Percentiles rank a stretch among this genome's conserved stretches.
Evolutionary conservation across 2,888 invertebrate genomes (phyloP).

Genomic region (Caenorhabditis japonica): DNA sequence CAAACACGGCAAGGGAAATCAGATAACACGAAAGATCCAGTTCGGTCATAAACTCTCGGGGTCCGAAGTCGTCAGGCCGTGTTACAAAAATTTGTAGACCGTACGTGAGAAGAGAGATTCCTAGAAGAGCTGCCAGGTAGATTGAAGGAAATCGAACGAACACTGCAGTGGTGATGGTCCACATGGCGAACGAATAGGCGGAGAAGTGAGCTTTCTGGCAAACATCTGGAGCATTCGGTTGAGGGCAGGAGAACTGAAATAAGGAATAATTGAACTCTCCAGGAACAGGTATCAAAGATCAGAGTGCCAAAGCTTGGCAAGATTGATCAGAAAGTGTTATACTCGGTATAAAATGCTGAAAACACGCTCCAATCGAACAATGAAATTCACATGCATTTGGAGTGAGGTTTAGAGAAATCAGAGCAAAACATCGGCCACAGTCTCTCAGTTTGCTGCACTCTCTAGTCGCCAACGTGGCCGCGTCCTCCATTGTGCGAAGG

Average conservation of each 20-base stretch:
- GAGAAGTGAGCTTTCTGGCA: constrained; percentile 70
- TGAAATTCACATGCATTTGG: too few relatives aligned
- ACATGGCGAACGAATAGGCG: constrained; percentile 71
- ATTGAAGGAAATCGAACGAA: constrained; percentile 64
- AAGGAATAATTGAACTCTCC: neutral
- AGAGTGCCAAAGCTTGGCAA: too few relatives aligned
- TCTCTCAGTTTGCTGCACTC: too few relatives aligned
- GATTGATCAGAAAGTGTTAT: too few relatives aligned
- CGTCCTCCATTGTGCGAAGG: too few relatives aligned
- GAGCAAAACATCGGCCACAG: too few relatives aligned
- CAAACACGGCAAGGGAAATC: constrained; percentile 60
- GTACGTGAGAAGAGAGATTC: constrained; percentile 59
- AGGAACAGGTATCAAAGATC: too few relatives aligned
- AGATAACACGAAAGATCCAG: constrained; percentile 69
- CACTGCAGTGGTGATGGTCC: constrained; percentile 73
- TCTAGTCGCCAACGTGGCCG: too few relatives aligned
- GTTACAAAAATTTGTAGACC: constrained; percentile 71
- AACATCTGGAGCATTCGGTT: constrained; percentile 51
- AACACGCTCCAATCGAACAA: too few relatives aligned
- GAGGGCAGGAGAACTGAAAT: constrained; percentile 70
- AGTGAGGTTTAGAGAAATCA: too few relatives aligned
- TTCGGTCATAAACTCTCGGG: constrained; percentile 65
- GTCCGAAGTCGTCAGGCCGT: constrained; percentile 62
- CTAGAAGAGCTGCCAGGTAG: constrained; percentile 49
- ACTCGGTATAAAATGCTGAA: too few relatives aligned